Conservation (phyloP, 2,888 invertebrate genomes). For the Coecobrya sp. region DNA sequence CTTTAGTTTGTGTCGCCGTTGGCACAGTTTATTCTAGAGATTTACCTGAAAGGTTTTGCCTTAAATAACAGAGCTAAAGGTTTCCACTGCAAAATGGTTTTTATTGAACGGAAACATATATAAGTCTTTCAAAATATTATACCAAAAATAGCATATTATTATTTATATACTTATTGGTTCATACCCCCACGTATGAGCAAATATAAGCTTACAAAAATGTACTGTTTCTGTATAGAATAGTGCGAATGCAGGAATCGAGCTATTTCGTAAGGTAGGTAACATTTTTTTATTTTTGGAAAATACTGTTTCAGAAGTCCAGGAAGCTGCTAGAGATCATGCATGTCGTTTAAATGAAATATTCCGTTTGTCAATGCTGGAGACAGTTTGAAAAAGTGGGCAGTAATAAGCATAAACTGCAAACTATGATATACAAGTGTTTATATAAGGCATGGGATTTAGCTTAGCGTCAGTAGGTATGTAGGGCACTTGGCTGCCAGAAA, state of each 20-base stretch:
- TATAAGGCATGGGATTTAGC: background rate
- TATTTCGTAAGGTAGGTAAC: no score
- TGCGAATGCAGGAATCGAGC: no score
- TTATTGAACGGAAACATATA: background rate
- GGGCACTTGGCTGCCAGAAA: background rate
- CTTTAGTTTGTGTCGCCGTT: constrained; percentile 2
- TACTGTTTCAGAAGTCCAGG: no score
- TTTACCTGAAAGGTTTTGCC: constrained; percentile 32
- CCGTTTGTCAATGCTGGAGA: constrained; percentile 18
- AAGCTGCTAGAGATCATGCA: constrained; percentile 18
- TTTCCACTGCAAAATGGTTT: constrained; percentile 12
- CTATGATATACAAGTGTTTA: background rate
- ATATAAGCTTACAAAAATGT: no score
- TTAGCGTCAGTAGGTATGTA: background rate
- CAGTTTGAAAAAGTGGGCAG: background rate
- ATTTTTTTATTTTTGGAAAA: no score
- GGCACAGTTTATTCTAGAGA: constrained; percentile 22
- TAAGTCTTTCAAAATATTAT: background rate
- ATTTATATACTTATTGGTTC: no score
- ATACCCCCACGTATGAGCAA: no score
- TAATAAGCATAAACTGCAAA: constrained; percentile 41
- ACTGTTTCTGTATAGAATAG: no score
- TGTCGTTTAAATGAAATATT: constrained; percentile 44
- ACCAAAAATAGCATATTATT: background rate
- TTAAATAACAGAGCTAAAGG: background rate